Base-by-base conservation (phyloP, 2,888 invertebrate species). In the Cepaea hortensis region DNA sequence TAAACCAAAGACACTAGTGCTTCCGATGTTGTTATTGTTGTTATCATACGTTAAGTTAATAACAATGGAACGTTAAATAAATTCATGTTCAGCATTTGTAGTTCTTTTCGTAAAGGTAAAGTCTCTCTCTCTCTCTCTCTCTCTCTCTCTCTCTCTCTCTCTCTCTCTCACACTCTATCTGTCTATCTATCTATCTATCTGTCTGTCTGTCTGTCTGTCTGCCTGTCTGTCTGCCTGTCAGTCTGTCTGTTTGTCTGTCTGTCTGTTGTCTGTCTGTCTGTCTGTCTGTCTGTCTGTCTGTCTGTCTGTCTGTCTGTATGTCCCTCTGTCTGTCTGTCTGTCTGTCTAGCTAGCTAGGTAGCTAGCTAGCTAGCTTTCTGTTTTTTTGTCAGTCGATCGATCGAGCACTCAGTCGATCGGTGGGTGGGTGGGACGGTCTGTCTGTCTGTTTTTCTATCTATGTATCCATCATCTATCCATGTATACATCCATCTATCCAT, bases 401-500 rank as follows among this genome's bases (percentile, higher is more conserved):
- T 35, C 35, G 35, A 35, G 35, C 35, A 35, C 0, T 35, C 35
- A 35, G 35, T 35, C 35, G 35, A 23, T 77, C 9, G 11, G 13
- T 77, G 18, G 11, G 13, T 77, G 9, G 11, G 20, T 77, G 9
- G 11, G 20, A 35, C 46, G 20, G 20, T 77, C 46, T 77, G 20
- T 77, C 46, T 77, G 20, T 46, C 46, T 77, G 20, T 77, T 48
- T 77, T 35, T 77, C 77, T 46, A 77, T 77, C 77, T 46, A 46
- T 77, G 46, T 46, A 77, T 77, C 77, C 35, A 77, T 77, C 35
- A 35, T 35, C 35, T 35, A 35, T 35, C 35, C 35, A 35, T 35
- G 35, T 35, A 35, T 35, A 35, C 35, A 35, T 35, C 35, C 35
- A 35, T 35, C 35, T 35, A 35, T 35, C 35, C 35, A 35, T 35